Base-by-base conservation (phyloP, 2,888 invertebrate genomes). In the Hemithea aestivaria region DNA sequence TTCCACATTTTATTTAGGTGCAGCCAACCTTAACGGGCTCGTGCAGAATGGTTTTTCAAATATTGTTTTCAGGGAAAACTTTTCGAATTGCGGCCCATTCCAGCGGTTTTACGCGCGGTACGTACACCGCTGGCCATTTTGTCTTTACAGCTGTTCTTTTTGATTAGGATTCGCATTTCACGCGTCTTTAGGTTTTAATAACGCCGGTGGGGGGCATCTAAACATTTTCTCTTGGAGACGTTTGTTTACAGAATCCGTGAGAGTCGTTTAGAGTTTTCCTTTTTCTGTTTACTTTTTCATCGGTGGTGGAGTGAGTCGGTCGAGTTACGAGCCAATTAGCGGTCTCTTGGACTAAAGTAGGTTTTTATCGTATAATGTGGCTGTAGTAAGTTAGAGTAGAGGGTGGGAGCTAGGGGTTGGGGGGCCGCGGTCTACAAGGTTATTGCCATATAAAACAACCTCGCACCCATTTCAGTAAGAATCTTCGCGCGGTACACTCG, bases 1-100 rank as follows among this genome's bases (percentile, higher is more conserved):
- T 68, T 67, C 60, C 61, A 66, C 63, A 64, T 69, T 75, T 76
- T 73, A 73, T 75, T 74, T 64, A 54, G 58, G 53, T 52, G 62
- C 65, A 67, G 52, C 61, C 63, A 60, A 61, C 64, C 58, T 51
- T 47, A 54, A 56, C 58, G 45, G 45, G 38, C 44, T 38, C 30
- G 43, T 25, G 39, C 46, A 41, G 40, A 58, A 56, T 54, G 54
- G 45, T 55, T 49, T 40, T 51, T 40, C 55, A 53, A 44, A 45
- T 55, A 55, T 57, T 62, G 60, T 62, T 62, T 55, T 51, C 45
- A 36, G 21, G 26, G 36, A 29, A 45, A 43, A 48, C 46, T 50
- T 48, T 45, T 29, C 31, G 39, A 36, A 42, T 46, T 38, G 40
- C 28, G 37, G 36, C 11, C 32, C 38, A 42, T 49, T 40, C 32